A percentile compares a stretch with the other conserved stretches of the same genome.
phyloP scores from a whole-genome alignment of 2,113 vertebrate species.

The Ptilonorhynchus violaceus region DNA sequence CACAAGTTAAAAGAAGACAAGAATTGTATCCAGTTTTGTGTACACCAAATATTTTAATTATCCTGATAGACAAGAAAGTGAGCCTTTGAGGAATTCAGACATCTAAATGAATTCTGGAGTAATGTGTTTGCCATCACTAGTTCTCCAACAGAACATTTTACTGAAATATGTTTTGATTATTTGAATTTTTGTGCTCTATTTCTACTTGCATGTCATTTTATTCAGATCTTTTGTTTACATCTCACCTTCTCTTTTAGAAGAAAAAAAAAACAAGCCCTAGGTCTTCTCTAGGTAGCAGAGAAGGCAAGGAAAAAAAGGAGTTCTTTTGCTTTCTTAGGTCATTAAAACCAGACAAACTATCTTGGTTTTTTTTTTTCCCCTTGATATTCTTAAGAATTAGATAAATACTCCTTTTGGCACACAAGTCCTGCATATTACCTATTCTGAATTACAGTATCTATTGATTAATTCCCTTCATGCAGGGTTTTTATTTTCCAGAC shows the following conservation, averaged over 20 bases:
- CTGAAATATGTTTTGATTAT: neutral
- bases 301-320: neutral
- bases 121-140: neutral
- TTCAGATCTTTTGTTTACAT: neutral
- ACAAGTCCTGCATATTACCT: neutral
- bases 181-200: neutral
- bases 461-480: neutral
- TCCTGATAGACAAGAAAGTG: neutral
- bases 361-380: rapidly evolving
- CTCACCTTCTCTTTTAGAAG: neutral
- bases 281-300: neutral
- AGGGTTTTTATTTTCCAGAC: neutral
- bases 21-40: neutral
- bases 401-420: neutral
- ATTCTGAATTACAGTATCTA: neutral
- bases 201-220: neutral
- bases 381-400: neutral
- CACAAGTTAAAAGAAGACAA: neutral
- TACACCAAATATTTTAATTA: neutral
- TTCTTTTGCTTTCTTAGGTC: neutral
- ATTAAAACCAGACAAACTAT: neutral
- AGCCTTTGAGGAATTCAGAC: neutral
- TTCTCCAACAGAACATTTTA: neutral
- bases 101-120: neutral
- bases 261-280: neutral